phyloP scores from a whole-genome alignment of 2,113 vertebrate species.

The Gallinago jamesoni region DNA sequence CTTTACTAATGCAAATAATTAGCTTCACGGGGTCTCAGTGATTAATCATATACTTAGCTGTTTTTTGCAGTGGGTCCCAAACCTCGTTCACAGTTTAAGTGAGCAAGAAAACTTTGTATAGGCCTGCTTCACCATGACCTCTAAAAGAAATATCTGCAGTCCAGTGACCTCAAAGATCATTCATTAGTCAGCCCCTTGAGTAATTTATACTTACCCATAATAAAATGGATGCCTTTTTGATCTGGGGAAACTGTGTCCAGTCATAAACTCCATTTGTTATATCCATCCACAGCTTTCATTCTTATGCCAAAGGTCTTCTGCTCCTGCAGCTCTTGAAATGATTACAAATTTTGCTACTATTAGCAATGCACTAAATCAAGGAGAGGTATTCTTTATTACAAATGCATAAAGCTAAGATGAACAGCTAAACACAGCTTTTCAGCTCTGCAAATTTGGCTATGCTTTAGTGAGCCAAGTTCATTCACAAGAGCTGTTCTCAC shows the following conservation, averaged over 20 bases:
- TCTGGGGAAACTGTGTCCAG: neutral
- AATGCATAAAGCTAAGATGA: neutral
- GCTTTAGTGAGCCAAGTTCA: neutral
- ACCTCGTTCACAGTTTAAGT: neutral
- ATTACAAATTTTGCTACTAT: neutral
- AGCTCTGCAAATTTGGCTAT: neutral
- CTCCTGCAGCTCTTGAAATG: neutral
- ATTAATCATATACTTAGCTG: neutral
- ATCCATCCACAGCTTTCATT: neutral
- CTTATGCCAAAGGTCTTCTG: neutral
- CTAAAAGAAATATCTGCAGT: neutral
- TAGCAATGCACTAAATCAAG: neutral
- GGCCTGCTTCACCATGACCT: neutral
- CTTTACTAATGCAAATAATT: neutral
- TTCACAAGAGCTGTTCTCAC: neutral
- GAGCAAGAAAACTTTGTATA: neutral
- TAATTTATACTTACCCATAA: neutral
- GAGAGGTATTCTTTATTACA: neutral
- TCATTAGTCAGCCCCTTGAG: neutral
- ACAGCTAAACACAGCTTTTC: neutral
- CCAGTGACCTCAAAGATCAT: neutral
- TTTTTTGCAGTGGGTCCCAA: neutral
- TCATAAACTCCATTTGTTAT: neutral
- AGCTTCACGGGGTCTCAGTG: neutral
- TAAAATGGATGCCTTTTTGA: neutral